Base-by-base conservation (phyloP, 2,797 vertebrate species). In the Knipowitschia caucasica region DNA sequence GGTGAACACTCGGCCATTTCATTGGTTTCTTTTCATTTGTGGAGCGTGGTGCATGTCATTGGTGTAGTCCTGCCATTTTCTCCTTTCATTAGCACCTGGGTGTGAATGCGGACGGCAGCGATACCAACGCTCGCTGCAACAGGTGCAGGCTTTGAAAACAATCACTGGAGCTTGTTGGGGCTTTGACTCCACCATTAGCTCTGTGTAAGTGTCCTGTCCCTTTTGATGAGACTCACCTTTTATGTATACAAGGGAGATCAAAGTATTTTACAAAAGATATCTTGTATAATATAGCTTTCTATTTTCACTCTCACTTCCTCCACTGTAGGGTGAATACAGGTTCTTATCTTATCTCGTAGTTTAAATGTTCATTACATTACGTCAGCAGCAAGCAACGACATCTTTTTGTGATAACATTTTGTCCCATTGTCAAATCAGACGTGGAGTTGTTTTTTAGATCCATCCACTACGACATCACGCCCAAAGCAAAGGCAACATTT, bases 1-100 rank as follows among this genome's bases (percentile, higher is more conserved):
- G 89, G 89, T 90, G 89, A 90, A 78, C 54, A 36, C 38, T n/a
- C 66, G 53, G 47, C 7, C 56, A 10, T 55, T 51, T 26, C 18
- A 31, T 64, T 24, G 5, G n/a, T 39, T 27, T 53, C 9, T 26
- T 39, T 4, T 74, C 67, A 30, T 63, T 29, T 1, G 21, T 57
- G 44, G 46, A 14, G 51, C 39, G 52, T 54, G 49, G 57, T 60
- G 59, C 55, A 50, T 73, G 54, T 44, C n/a, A 39, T 17, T 62
- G 34, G 24, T 53, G 64, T 12, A 27, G 35, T 39, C 34, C 14
- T 1, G 2, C 3, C 5, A 9, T 53, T 47, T 40, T 43, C 7
- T 15, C 6, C 8, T 39, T 25, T 27, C 31, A 34, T 57, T 42
- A 29, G 18, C 24, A 25, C n/a, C 15, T 25, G 33, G 31, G 38